phyloP scores from a whole-genome alignment of 2,797 vertebrate genomes.

The Takifugu rubripes region DNA sequence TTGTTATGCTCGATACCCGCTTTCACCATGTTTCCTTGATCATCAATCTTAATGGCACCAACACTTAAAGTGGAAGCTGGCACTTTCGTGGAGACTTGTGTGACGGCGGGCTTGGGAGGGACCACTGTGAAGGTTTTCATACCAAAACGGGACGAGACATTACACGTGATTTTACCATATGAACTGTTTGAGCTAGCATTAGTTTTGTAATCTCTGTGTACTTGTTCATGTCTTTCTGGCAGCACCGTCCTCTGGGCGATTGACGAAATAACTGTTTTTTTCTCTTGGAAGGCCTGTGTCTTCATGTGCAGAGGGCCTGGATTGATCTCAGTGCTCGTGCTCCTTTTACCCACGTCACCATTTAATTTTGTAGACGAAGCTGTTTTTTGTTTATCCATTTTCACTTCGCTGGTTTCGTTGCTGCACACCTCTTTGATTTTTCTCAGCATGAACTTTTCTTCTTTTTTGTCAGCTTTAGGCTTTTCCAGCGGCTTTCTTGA shows the following conservation, averaged over 20 bases:
- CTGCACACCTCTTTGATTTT: conserved; percentile 18
- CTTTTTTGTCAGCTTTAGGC: conserved; percentile 20
- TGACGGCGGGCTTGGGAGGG: conserved; percentile 78
- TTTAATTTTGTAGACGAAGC: conserved; percentile 35
- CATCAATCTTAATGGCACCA: conserved; percentile 92
- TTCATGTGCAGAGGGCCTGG: conserved; percentile 29
- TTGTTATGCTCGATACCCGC: conserved; percentile 23
- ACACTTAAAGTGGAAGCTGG: conserved; percentile 61
- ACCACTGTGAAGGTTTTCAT: conserved; percentile 92
- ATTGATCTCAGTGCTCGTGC: conserved; percentile 21
- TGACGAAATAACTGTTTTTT: conserved; percentile 23
- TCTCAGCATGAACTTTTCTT: conserved; percentile 27
- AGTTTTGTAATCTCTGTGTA: conserved; percentile 30
- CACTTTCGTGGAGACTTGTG: conserved; percentile 56
- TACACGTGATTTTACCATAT: conserved; percentile 69
- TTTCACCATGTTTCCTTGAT: conserved; percentile 88
- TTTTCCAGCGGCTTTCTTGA: conserved; percentile 13
- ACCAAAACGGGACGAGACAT: conserved; percentile 80
- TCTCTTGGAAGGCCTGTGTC: conserved; percentile 30
- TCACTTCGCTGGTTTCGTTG: conserved; percentile 18
- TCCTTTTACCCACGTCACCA: conserved; percentile 35
- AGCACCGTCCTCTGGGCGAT: conserved; percentile 22
- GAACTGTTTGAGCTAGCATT: conserved; percentile 23
- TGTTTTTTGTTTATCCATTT: conserved; percentile 31
- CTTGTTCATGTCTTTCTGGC: conserved; percentile 24